Evolutionary conservation across 2,113 vertebrate genomes (phyloP), one percentile per base, ranked within the genome.

Genomic region (Morone chrysops): DNA sequence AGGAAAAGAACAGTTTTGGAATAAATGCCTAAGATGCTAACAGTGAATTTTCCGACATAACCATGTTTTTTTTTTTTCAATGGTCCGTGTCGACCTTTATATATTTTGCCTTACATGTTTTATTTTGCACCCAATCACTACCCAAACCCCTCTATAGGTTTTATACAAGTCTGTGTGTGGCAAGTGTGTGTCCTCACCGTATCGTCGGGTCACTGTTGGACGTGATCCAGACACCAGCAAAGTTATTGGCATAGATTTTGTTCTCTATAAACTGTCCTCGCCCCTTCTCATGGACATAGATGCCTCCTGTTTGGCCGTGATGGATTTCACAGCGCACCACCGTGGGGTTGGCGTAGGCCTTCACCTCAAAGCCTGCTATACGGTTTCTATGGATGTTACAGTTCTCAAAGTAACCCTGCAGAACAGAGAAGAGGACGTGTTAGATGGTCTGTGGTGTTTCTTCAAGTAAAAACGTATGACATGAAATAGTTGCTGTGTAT

Each of bases 171-270:
- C 47, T 8, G n/a, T n/a, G 31, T 31, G 1, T 0, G 0, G n/a
- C n/a, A 2, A 16, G 45, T 9, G 41, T 91, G 31, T 31, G 45
- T 47, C 62, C 85, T 88, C 81, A 99, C 98, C 98, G 97, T 96
- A 99, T 99, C 91, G 98, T 99, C 18, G 98, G 98, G 95, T 99
- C 98, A 84, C 98, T 99, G 94, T 99, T 99, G 94, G 98, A 99
- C 67, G 98, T 99, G 96, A 99, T 99, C 98, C 98, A 99, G 89
- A 99, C 98, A 36, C 98, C 98, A 74, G 98, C 98, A 88, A 99
- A 99, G 90, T 99, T 99, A 94, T 99, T 99, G 94, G 98, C 98
- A 95, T 99, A 99, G 95, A 99, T 99, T 95, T 99, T 99, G 94
- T 99, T 99, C 93, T 99, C 98, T 94, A 99, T 97, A 95, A 99